Conservation (phyloP, 2,888 invertebrate species). For the Pocota personata region DNA sequence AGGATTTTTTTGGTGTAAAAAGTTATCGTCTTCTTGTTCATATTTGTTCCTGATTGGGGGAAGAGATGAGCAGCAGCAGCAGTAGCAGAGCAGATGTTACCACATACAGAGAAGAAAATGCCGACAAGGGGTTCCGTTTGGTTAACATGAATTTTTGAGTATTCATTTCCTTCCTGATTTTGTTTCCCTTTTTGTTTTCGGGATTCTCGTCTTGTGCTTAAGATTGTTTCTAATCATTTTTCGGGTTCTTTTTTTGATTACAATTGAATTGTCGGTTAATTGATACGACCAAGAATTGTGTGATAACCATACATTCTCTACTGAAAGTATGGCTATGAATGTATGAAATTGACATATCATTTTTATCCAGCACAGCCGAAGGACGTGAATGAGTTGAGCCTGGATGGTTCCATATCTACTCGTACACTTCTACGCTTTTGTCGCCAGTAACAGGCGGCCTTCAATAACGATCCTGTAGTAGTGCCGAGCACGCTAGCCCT, state of each 20-base stretch:
- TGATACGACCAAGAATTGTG: too few relatives aligned
- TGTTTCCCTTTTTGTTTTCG: slow-evolving; percentile 7
- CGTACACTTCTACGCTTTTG: too few relatives aligned
- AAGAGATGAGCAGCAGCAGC: slow-evolving; percentile 33
- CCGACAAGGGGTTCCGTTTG: slow-evolving; percentile 39
- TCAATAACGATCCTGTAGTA: too few relatives aligned
- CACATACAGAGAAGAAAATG: slow-evolving; percentile 30
- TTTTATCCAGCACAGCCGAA: too few relatives aligned
- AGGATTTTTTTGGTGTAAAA: slow-evolving; percentile 39
- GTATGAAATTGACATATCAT: too few relatives aligned
- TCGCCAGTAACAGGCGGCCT: too few relatives aligned
- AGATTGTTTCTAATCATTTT: background rate
- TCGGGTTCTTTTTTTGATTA: background rate
- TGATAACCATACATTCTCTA: too few relatives aligned
- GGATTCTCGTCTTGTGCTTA: background rate
- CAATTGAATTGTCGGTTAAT: background rate
- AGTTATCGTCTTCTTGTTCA: slow-evolving; percentile 35
- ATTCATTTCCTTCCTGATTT: slow-evolving; percentile 61
- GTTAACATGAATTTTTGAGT: slow-evolving; percentile 33
- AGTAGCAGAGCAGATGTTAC: too few relatives aligned
- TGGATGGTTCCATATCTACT: too few relatives aligned
- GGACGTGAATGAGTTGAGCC: too few relatives aligned
- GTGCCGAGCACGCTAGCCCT: too few relatives aligned
- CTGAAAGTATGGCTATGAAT: too few relatives aligned
- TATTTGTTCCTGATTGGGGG: slow-evolving; percentile 26